Evolutionary conservation across 2,113 vertebrate species (phyloP).

Genomic region (Peucedramus taeniatus): DNA sequence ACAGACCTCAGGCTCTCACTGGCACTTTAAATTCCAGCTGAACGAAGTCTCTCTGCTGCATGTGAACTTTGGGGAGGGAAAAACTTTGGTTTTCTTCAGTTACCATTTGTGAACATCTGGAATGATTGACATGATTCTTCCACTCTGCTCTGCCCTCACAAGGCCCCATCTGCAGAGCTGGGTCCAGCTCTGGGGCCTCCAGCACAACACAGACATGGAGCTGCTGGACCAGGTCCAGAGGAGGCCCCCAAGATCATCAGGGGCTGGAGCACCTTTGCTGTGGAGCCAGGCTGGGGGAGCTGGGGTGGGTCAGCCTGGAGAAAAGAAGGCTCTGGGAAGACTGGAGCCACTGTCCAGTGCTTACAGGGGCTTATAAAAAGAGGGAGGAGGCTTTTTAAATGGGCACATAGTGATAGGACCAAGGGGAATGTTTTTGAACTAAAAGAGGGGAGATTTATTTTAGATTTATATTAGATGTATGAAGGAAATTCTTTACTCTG

Average conservation of each 20-base stretch:
- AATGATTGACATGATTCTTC: neutral
- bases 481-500: neutral
- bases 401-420: neutral
- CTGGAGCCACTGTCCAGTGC: neutral
- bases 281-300: neutral
- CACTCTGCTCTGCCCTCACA: neutral
- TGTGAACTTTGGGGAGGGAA: neutral
- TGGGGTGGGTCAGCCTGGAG: neutral
- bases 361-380: neutral
- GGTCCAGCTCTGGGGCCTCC: neutral
- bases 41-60: neutral
- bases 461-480: neutral
- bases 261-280: neutral
- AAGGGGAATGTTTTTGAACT: neutral
- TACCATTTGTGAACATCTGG: neutral
- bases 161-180: neutral
- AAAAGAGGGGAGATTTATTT: neutral
- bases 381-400: neutral
- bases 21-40: neutral
- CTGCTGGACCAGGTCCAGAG: neutral
- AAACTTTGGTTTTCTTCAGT: neutral
- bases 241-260: neutral
- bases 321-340: neutral
- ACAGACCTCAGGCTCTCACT: neutral
- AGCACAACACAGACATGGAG: fast-evolving